These are phyloP conservation scores for Acanthisitta chloris DNA, from an alignment of 2,113 vertebrate genomes.

Conservation along the genomic window DNA sequence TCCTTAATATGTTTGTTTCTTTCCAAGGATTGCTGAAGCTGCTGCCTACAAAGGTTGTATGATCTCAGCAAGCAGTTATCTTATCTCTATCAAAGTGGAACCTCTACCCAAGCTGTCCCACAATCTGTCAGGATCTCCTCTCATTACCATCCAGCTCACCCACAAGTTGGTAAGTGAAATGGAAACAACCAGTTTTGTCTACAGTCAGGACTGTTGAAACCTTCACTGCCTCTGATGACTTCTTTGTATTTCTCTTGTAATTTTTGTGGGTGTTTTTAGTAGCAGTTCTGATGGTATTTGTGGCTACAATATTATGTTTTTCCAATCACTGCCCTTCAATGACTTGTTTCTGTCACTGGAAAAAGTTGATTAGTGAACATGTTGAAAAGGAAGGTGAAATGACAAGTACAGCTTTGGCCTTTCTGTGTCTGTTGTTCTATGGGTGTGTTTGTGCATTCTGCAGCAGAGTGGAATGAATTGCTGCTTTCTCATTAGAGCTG, in stretches of 20 bases:
- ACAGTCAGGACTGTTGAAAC: neutral
- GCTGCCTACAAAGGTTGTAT: slow-evolving; percentile 69
- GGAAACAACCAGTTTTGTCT: fast-evolving
- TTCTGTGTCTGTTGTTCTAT: neutral
- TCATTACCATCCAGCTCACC: slow-evolving; percentile 85
- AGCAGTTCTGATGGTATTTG: neutral
- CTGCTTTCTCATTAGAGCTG: neutral
- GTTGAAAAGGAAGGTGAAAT: neutral
- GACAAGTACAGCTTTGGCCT: neutral
- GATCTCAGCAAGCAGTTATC: slow-evolving; percentile 83
- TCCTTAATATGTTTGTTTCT: neutral
- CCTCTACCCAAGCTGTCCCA: slow-evolving; percentile 80
- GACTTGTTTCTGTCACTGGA: neutral
- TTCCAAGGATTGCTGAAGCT: slow-evolving; percentile 82
- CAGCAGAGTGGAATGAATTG: neutral
- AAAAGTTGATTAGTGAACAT: fast-evolving
- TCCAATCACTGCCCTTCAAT: fast-evolving
- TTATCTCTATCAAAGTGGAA: slow-evolving; percentile 91
- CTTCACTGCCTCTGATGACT: fast-evolving
- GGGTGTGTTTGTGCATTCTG: neutral
- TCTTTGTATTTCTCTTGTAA: neutral
- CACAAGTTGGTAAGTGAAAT: slow-evolving; percentile 83
- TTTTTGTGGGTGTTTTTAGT: neutral
- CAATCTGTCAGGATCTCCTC: slow-evolving; percentile 84
- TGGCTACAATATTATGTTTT: neutral